Base-by-base conservation (phyloP, 2,888 invertebrate species). In the Papilio protenor region DNA sequence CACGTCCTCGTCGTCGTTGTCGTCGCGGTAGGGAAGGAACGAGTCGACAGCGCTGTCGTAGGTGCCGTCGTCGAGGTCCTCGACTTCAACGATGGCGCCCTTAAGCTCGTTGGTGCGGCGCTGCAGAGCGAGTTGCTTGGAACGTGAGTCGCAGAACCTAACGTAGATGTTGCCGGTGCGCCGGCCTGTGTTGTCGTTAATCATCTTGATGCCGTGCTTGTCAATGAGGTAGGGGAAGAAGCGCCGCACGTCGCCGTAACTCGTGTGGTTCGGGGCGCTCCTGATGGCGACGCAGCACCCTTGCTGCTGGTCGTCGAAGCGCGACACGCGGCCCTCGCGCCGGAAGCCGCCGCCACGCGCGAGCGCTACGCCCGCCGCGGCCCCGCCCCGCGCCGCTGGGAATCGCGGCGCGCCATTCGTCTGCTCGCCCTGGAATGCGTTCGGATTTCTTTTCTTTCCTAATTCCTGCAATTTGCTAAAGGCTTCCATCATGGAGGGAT, bases 211-310 rank as follows among this genome's bases (percentile, higher is more conserved):
- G 18, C 98, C 98, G 84, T 97, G 97, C 83, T 96, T 97, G 69
- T 97, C 96, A 79, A 98, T 97, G 82, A 98, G 96, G 66, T 97
- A 97, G 8, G 96, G 96, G 89, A 99, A 98, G 85, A 98, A 97
- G 76, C 97, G 96, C 16, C 98, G 95, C 0, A 99, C 95, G 86
- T 98, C 98, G 59, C 96, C 96, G 88, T 98, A 98, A 69, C 96
- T 96, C 1, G 97, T 97, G 84, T 95, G 96, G 23, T 96, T 95
- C 6, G 98, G 97, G 87, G 98, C 95, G 82, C 97, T 96, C 45
- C 96, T 95, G 8, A 98, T 94, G 84, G 97, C 97, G 2, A 98
- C 95, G 87, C 97, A 97, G 82, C 92, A 91, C 77, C 92, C 91
- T 66, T 84, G 85, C 76, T 84, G 88, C 10, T 84, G 85, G 14